Conservation (phyloP, 2,797 vertebrate genomes). For the Pangasius krempfi region DNA sequence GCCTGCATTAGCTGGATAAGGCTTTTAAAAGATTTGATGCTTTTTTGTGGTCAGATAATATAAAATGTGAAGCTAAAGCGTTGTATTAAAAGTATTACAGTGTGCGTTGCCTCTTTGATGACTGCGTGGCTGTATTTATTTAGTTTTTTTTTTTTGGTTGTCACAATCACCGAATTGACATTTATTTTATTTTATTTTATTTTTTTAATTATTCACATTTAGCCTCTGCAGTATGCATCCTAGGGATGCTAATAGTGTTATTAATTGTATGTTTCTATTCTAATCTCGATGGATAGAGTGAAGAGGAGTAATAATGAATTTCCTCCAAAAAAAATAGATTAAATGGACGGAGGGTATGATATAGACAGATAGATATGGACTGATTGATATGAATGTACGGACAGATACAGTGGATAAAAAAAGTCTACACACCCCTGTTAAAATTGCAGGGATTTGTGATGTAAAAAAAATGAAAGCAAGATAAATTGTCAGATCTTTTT, state of each 20-base stretch:
- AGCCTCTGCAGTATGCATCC: not conserved
- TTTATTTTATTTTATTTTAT: not conserved
- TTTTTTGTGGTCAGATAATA: conserved; percentile 47
- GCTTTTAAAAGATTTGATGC: conserved; percentile 58
- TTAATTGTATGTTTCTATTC: not conserved
- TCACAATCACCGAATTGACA: not conserved
- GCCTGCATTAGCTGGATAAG: conserved; percentile 63
- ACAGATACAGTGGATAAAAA: no score
- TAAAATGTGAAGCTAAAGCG: conserved; percentile 46
- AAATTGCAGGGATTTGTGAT: no score
- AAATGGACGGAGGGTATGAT: not conserved
- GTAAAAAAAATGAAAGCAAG: no score
- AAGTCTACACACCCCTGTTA: no score
- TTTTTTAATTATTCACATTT: not conserved
- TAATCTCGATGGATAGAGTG: not conserved
- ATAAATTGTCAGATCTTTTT: no score
- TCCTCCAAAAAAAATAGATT: not conserved
- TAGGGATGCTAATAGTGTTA: not conserved
- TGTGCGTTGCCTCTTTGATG: not conserved
- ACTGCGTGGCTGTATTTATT: not conserved
- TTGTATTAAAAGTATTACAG: conserved; percentile 31
- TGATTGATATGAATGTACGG: no score
- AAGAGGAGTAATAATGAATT: not conserved
- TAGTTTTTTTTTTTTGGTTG: not conserved
- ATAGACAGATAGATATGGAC: not conserved